Evolutionary conservation across 2,888 invertebrate species (phyloP).

Genomic region (Lepidocyrtoides sp.): DNA sequence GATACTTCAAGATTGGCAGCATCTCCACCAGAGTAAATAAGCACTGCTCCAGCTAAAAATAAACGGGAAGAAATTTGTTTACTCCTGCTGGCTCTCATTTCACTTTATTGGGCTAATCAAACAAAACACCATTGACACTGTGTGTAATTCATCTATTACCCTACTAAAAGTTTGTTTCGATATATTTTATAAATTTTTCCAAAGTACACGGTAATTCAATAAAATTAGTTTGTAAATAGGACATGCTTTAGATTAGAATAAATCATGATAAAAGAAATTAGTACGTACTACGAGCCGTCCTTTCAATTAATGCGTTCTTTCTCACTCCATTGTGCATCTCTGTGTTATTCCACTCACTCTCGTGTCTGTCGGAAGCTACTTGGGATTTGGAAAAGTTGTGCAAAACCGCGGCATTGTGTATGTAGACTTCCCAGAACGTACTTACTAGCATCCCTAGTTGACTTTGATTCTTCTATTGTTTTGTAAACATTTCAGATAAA

Average conservation of each 20-base stretch:
- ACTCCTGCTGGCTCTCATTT: neutral
- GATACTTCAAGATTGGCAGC: constrained; percentile 70
- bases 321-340: constrained; percentile 71
- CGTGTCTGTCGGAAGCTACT: constrained; percentile 67
- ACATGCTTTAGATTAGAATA: neutral
- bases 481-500: neutral
- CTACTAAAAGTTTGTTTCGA: neutral
- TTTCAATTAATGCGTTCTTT: constrained; percentile 29
- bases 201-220: neutral
- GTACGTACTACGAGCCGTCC: constrained; percentile 35
- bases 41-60: constrained; percentile 57
- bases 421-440: constrained; percentile 69
- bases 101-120: constrained; percentile 7
- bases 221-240: neutral
- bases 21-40: constrained; percentile 71
- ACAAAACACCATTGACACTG: neutral
- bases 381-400: constrained; percentile 72
- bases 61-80: neutral
- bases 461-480: constrained; percentile 27
- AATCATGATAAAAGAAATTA: neutral
- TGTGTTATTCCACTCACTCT: constrained; percentile 73
- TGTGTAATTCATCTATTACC: neutral
- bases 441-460: constrained; percentile 66
- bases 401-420: constrained; percentile 69
- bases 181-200: neutral